Base-by-base conservation (phyloP, 2,888 invertebrate species). In the Plebejus anna region DNA sequence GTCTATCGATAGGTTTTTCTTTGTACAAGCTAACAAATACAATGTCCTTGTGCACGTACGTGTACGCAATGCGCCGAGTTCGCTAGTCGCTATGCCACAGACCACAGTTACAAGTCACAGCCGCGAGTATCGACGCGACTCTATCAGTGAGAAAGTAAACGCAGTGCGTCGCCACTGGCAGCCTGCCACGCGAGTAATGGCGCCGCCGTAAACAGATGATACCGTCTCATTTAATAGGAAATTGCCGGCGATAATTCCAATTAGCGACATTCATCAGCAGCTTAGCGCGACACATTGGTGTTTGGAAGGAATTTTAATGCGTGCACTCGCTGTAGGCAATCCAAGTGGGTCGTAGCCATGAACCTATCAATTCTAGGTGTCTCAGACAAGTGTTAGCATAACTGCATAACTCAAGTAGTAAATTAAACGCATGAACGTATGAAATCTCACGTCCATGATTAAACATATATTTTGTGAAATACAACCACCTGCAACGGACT, bases 111-210 rank as follows among this genome's bases (percentile, higher is more conserved):
- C 61, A 66, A 28, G 28, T 22, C 7, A 59, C 28, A 66, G 3
- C 22, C 9, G 9, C 9, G 9, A 59, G 9, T 66, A 66, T 66
- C 28, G 28, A 32, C 61, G 22, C 11, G 28, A 13, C 32, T 13
- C 32, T 76, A 57, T 57, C 66, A 32, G 66, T 66, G 66, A 32
- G 32, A 36, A 66, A 66, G 66, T 36, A 22, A 72, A 72, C 72
- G 72, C 42, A 71, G 42, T 72, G 72, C 47, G 72, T 72, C 72
- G 72, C 42, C 72, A 42, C 72, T 42, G 72, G 72, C 72, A 42
- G 42, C 22, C 28, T 42, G 72, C 72, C 72, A 42, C 42, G 66
- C 61, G 61, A 28, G 61, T 66, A 66, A 66, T 66, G 61, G 61
- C 61, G 61, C 28, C 59, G 59, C 22, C 22, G 28, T 66, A 66